These are phyloP conservation scores for Tanypteryx hageni DNA, from an alignment of 2,888 invertebrate species.

Conservation along the genomic window DNA sequence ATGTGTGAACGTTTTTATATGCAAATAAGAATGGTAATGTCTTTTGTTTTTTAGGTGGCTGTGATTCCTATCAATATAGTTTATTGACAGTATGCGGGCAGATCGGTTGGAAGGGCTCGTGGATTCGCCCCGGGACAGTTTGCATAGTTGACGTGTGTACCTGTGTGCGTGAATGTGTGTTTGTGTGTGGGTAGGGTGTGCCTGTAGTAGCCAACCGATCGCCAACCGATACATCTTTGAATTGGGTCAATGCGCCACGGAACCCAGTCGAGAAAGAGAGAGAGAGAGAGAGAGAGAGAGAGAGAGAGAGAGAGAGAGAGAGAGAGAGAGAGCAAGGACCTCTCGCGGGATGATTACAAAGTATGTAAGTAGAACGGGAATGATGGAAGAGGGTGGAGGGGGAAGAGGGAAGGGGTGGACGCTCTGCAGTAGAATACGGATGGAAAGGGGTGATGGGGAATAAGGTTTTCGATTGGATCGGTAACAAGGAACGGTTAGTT, in stretches of 20 bases:
- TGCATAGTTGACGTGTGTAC: neutral
- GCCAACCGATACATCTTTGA: conserved; percentile 35
- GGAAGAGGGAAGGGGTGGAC: neutral
- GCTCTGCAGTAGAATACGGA: neutral
- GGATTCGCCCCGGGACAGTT: neutral
- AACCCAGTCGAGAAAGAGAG: neutral
- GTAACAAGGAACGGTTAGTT: neutral
- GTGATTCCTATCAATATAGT: neutral
- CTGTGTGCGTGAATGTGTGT: neutral
- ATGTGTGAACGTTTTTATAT: too few relatives aligned
- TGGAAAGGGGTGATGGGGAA: neutral
- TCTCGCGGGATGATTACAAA: conserved; percentile 25
- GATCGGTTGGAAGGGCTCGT: neutral
- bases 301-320: neutral
- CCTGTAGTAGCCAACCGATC: conserved; percentile 6
- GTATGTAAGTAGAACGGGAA: conserved; percentile 40
- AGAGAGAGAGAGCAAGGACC: conserved; percentile 25
- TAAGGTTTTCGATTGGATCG: neutral
- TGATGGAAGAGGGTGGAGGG: conserved; percentile 9
- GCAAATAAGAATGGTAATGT: too few relatives aligned
- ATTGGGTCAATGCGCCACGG: conserved; percentile 26
- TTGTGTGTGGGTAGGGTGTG: conserved; percentile 14
- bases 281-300: conserved; percentile 2
- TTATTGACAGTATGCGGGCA: neutral
- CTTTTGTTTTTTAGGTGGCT: too few relatives aligned